Base-by-base conservation (phyloP, 2,888 invertebrate species). In the Xylocampa areola region DNA sequence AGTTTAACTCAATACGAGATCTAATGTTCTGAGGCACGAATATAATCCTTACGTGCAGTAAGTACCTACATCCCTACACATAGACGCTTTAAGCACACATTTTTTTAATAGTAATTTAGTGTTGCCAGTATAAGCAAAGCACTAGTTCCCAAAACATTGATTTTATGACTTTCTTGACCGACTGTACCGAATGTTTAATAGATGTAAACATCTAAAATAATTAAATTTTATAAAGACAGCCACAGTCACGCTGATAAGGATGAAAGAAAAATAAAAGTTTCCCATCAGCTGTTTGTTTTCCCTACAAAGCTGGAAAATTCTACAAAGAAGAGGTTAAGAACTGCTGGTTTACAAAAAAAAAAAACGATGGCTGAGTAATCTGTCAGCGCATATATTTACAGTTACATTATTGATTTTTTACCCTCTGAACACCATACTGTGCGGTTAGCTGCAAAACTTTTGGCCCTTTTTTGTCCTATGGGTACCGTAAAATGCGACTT, bases 331-430 rank as follows among this genome's bases (percentile, higher is more conserved):
- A 13, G 11, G n/a, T 19, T 30, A 30, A n/a, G 25, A 11, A 7
- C 2, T 23, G 14, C 19, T 21, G 17, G 8, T 40, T 37, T 50
- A 23, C 8, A n/a, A 11, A 44, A 60, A 49, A 44, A 13, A 23
- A 21, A 21, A 1, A 7, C 7, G 16, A 45, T 45, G 25, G 29
- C 10, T 5, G 10, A 19, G 44, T 16, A 60, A 44, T 44, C 29
- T 40, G 25, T 29, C 19, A 30, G 25, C 44, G 30, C 45, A 45
- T 52, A 61, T 45, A 45, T 61, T 21, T 45, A 13, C 39, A 61
- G 29, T 35, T 30, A n/a, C 19, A 36, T 40, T 45, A 61, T 61
- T 45, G 53, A 45, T 36, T 53, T 61, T 61, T 30, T 16, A 52
- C 10, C 13, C 16, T 13, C 19, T 21, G 21, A n/a, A 21, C 21